Conservation (phyloP, 2,113 vertebrate species). For the Castor canadensis region DNA sequence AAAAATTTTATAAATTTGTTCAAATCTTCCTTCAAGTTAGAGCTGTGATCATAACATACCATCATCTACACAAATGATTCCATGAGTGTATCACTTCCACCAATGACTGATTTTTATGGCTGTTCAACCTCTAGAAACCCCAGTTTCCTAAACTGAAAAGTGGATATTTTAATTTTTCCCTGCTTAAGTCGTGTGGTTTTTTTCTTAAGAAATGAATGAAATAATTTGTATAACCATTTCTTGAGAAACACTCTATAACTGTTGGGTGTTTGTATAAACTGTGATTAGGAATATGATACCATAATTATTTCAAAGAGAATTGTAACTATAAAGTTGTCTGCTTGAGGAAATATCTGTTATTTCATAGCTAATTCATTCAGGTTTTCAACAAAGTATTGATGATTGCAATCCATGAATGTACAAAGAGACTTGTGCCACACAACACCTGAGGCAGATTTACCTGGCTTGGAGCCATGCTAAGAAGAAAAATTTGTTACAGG, state of each 20-base stretch:
- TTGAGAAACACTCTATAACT: not conserved
- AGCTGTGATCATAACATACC: not conserved
- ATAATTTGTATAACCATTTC: constrained; percentile 6
- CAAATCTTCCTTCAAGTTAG: not conserved
- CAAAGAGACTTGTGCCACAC: not conserved
- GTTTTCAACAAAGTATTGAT: constrained; percentile 41
- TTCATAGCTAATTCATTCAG: constrained; percentile 26
- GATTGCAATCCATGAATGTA: constrained; percentile 13
- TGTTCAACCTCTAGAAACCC: not conserved
- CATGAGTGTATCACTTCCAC: not conserved
- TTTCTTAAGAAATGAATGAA: not conserved
- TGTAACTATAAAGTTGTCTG: not conserved
- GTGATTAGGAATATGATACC: not conserved
- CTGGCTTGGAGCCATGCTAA: not conserved
- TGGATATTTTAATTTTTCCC: not conserved
- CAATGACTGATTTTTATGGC: not conserved
- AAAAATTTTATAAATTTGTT: not conserved
- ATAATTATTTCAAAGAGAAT: constrained; percentile 34
- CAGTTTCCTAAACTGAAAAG: constrained; percentile 8
- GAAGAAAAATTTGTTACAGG: constrained; percentile 4
- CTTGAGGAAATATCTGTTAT: constrained; percentile 5
- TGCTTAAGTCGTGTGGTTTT: not conserved
- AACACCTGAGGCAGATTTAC: not conserved
- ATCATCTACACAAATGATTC: not conserved
- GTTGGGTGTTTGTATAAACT: constrained; percentile 1